A percentile compares a stretch with the other conserved stretches of the same genome.
Conservation (phyloP, 2,888 invertebrate genomes). For the Bugulina stolonifera region DNA sequence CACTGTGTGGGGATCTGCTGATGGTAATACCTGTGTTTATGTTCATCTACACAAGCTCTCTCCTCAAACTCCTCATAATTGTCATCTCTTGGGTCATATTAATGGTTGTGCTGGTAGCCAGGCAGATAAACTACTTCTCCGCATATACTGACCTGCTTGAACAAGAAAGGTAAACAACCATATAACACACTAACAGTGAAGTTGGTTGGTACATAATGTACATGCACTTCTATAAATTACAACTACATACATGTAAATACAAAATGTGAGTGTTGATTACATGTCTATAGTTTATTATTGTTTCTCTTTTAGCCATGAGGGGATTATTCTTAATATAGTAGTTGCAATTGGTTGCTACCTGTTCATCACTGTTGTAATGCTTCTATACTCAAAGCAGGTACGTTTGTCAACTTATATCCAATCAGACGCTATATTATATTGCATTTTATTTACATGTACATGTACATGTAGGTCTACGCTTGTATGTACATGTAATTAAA, state of each 20-base stretch:
- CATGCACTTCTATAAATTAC: too few relatives aligned
- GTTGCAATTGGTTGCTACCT: background rate
- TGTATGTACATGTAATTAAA: too few relatives aligned
- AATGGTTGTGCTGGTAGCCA: background rate
- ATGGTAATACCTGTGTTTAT: background rate
- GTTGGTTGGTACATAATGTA: too few relatives aligned
- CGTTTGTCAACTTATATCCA: background rate
- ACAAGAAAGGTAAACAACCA: constrained; percentile 1
- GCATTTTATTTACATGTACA: too few relatives aligned
- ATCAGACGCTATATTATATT: too few relatives aligned
- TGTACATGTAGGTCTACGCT: too few relatives aligned
- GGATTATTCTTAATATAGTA: background rate
- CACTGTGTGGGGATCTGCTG: background rate
- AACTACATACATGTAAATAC: too few relatives aligned
- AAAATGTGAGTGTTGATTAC: too few relatives aligned
- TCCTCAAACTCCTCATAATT: constrained; percentile 28
- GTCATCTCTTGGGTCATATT: background rate
- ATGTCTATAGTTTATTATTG: too few relatives aligned
- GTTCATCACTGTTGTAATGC: background rate
- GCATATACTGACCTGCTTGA: background rate
- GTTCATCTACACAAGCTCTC: constrained; percentile 26
- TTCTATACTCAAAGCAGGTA: constrained; percentile 11
- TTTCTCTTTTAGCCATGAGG: constrained; percentile 1
- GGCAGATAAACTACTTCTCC: background rate
- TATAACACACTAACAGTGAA: too few relatives aligned